Conservation (phyloP, 2,797 vertebrate genomes). For the Naso thynnoides region DNA sequence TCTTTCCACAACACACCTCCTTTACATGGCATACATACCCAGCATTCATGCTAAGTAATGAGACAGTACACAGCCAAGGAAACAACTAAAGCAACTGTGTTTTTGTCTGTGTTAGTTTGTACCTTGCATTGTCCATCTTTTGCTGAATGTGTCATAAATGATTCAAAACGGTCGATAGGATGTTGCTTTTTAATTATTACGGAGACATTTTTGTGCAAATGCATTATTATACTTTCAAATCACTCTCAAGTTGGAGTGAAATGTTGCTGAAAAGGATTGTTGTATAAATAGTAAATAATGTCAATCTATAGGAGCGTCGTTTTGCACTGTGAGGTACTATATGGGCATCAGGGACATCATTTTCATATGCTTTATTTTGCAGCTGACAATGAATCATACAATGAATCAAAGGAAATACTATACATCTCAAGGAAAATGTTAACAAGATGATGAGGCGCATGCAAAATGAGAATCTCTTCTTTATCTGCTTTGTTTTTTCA, state of each 20-base stretch:
- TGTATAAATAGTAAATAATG: slow-evolving; percentile 9
- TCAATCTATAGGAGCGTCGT: slow-evolving; percentile 32
- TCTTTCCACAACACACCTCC: slow-evolving; percentile 51
- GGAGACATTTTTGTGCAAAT: slow-evolving; percentile 36
- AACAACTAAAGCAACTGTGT: slow-evolving; percentile 16
- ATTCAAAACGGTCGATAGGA: slow-evolving; percentile 1
- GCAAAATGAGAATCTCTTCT: slow-evolving; percentile 87
- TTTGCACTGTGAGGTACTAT: slow-evolving; percentile 53
- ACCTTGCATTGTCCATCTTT: slow-evolving; percentile 5
- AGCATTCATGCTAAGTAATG: slow-evolving; percentile 28
- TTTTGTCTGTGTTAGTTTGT: not conserved
- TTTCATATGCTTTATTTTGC: slow-evolving; percentile 88
- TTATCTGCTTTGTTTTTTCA: slow-evolving; percentile 73
- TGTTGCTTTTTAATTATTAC: slow-evolving; percentile 20
- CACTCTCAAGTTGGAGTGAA: slow-evolving; percentile 5
- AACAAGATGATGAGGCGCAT: slow-evolving; percentile 93
- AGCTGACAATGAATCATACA: slow-evolving; percentile 92
- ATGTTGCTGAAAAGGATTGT: slow-evolving; percentile 1
- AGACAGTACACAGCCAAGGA: slow-evolving; percentile 24
- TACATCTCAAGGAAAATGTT: slow-evolving; percentile 86
- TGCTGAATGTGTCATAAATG: not conserved
- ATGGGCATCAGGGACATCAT: slow-evolving; percentile 69
- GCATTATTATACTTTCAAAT: slow-evolving; percentile 16
- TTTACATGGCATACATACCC: slow-evolving; percentile 44
- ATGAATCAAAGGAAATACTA: slow-evolving; percentile 92